These are phyloP conservation scores for Labrus mixtus DNA, from an alignment of 2,113 vertebrate genomes.

Conservation along the genomic window DNA sequence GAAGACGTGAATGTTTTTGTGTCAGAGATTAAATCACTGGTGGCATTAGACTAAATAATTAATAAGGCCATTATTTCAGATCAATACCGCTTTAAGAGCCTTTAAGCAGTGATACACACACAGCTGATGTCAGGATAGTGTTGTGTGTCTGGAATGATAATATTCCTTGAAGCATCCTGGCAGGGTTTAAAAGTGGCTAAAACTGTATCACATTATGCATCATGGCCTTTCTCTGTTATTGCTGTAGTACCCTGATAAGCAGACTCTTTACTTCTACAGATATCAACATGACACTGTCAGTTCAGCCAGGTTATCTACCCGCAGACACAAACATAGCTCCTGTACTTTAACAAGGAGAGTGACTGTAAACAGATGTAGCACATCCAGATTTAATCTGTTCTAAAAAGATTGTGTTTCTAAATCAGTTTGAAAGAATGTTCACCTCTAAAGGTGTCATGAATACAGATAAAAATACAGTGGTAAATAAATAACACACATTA, in stretches of 20 bases:
- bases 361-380: too few species aligned
- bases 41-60: slow-evolving; percentile 54
- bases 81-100: slow-evolving; percentile 48
- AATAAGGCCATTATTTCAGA: slow-evolving; percentile 39
- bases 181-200: slow-evolving; percentile 55
- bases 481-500: too few species aligned
- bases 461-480: too few species aligned
- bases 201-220: slow-evolving; percentile 27
- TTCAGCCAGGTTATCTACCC: slow-evolving; percentile 13
- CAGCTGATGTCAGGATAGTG: slow-evolving; percentile 49
- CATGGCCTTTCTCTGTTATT: slow-evolving; percentile 22
- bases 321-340: neutral
- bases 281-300: slow-evolving; percentile 19
- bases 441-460: too few species aligned
- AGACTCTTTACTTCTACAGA: slow-evolving; percentile 2
- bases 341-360: too few species aligned
- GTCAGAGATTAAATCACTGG: neutral
- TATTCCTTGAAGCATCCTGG: slow-evolving; percentile 53
- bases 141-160: slow-evolving; percentile 47
- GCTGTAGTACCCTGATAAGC: neutral
- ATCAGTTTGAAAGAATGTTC: too few species aligned
- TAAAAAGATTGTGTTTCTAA: too few species aligned
- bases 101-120: slow-evolving; percentile 24
- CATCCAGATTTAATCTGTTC: too few species aligned
- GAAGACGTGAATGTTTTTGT: neutral